Evolutionary conservation across 2,113 vertebrate genomes (phyloP), one percentile per base, ranked within the genome.

Genomic region (Laticauda laticaudata): DNA sequence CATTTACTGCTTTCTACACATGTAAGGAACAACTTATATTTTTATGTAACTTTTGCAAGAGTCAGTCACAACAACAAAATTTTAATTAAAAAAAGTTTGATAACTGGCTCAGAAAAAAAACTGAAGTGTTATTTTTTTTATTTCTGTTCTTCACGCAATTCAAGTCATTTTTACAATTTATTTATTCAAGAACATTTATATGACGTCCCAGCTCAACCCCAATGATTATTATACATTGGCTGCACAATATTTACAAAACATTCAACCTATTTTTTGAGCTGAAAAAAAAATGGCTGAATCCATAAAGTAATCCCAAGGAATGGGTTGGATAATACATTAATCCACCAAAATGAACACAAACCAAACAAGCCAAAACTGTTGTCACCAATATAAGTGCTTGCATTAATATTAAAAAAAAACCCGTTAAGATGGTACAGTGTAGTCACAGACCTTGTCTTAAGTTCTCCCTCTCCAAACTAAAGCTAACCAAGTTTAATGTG

Each of bases 51-150:
- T 92, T 91, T 94, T 94, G 94, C 92, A 92, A 24, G 93, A 90
- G 43, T 23, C 48, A 90, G 90, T 91, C 87, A 95, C 92, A 96
- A 91, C 91, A 96, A 97, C 93, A 55, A 95, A 96, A 93, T 59
- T 89, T 93, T 11, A 51, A 39, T 45, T 26, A 12, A 7, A 9
- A 59, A 56, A 34, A 57, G 64, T 90, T 96, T 95, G 94, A 95
- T 96, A 95, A 91, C 91, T 95, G 75, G 61, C 89, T 93, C 92
- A 48, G 93, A 91, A 91, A 81, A 88, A 55, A 87, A 87, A 69
- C 6, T 14, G 7, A 43, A 39, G 15, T 29, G 2, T 29, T 86
- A 5, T 3, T 24, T 64, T 56, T 45, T 51, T 59, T 56, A 34
- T 24, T 5, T 26, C 26, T 12, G 55, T 75, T 75, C 15, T 55